phyloP scores from a whole-genome alignment of 2,888 invertebrate genomes.

The Trypoxylon attenuatum region DNA sequence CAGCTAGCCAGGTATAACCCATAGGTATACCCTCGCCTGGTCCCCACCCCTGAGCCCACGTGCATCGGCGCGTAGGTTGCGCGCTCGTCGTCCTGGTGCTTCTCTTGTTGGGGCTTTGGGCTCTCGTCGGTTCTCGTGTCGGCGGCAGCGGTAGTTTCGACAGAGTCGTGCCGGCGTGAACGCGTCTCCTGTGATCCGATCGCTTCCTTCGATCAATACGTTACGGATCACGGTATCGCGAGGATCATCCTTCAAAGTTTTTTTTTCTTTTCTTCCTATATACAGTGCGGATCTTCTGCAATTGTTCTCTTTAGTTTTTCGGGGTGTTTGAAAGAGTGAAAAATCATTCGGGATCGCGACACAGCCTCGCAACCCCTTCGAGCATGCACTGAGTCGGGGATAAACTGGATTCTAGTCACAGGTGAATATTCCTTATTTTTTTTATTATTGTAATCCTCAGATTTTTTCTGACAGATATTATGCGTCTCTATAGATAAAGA shows the following conservation, averaged over 20 bases:
- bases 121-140: slow-evolving; percentile 17
- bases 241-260: slow-evolving; percentile 20
- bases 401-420: slow-evolving; percentile 13
- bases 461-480: too few relatives aligned
- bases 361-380: neutral
- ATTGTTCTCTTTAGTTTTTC: neutral
- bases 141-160: slow-evolving; percentile 45
- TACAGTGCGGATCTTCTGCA: neutral
- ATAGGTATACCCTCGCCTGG: neutral
- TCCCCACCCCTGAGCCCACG: slow-evolving; percentile 40
- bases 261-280: too few relatives aligned
- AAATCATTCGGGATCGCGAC: neutral
- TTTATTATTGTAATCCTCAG: too few relatives aligned
- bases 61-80: slow-evolving; percentile 49
- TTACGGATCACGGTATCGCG: slow-evolving; percentile 6
- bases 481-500: too few relatives aligned
- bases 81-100: too few relatives aligned
- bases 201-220: slow-evolving; percentile 16
- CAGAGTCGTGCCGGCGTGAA: slow-evolving; percentile 51
- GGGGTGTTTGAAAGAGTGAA: slow-evolving; percentile 5
- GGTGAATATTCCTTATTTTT: too few relatives aligned
- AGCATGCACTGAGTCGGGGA: slow-evolving; percentile 31
- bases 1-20: too few relatives aligned
- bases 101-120: slow-evolving; percentile 21
- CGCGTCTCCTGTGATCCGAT: slow-evolving; percentile 19